A percentile compares a stretch with the other conserved stretches of the same genome.
These are phyloP conservation scores for Peromyscus melanophrys DNA, from an alignment of 2,797 vertebrate genomes.

Conservation along the genomic window DNA sequence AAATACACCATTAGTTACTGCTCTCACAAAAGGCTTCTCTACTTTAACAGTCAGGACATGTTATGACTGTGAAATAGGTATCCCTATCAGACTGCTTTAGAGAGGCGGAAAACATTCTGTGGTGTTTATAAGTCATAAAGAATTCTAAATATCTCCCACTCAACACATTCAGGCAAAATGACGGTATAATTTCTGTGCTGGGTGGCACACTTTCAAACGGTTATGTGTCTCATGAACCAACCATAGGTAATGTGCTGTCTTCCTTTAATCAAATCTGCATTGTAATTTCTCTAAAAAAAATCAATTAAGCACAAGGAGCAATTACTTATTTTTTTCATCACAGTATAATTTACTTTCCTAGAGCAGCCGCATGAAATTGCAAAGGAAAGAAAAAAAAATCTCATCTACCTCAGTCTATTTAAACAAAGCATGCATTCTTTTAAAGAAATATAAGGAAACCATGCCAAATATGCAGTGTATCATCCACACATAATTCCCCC, in stretches of 20 bases:
- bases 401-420: slow-evolving; percentile 71
- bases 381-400: slow-evolving; percentile 76
- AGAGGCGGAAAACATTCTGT: slow-evolving; percentile 77
- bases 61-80: slow-evolving; percentile 81
- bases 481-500: slow-evolving; percentile 60
- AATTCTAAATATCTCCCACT: slow-evolving; percentile 84
- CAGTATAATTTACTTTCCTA: slow-evolving; percentile 87
- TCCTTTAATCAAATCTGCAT: slow-evolving; percentile 87
- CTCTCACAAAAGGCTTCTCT: slow-evolving; percentile 54
- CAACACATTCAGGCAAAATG: slow-evolving; percentile 76
- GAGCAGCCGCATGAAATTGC: slow-evolving; percentile 78
- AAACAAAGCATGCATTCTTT: slow-evolving; percentile 72
- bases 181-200: slow-evolving; percentile 77
- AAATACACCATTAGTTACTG: slow-evolving; percentile 72
- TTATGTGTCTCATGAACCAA: slow-evolving; percentile 81
- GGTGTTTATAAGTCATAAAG: slow-evolving; percentile 81
- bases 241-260: slow-evolving; percentile 83
- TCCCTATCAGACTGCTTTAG: slow-evolving; percentile 77
- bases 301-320: slow-evolving; percentile 89
- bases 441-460: slow-evolving; percentile 67
- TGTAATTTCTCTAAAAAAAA: slow-evolving; percentile 88
- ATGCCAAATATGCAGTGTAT: slow-evolving; percentile 62
- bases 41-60: slow-evolving; percentile 81
- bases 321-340: slow-evolving; percentile 88
- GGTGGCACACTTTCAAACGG: slow-evolving; percentile 74